Evolutionary conservation across 2,888 invertebrate genomes (phyloP).

Genomic region (Sylvicola cinctus): DNA sequence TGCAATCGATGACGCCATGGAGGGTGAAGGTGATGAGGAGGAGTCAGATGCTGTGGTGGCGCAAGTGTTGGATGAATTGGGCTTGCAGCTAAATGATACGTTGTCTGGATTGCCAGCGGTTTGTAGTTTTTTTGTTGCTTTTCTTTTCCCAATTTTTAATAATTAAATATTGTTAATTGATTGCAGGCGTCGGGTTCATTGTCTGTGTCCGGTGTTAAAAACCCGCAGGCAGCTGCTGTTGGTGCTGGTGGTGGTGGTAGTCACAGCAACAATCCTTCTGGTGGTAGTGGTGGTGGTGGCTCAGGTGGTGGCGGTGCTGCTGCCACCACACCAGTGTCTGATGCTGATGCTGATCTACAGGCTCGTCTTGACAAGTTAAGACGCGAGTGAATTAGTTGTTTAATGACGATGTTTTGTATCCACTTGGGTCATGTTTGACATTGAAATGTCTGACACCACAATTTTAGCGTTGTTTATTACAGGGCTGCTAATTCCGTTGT

Average conservation of each 20-base stretch:
- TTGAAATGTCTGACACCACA: no score
- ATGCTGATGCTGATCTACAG: constrained; percentile 93
- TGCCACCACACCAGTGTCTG: constrained; percentile 34
- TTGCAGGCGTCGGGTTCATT: constrained; percentile 33
- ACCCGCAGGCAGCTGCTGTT: constrained; percentile 37
- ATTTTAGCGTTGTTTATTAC: no score
- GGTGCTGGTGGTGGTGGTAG: constrained; percentile 24
- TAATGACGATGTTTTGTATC: no score
- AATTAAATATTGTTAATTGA: neutral
- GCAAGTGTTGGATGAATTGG: constrained; percentile 93
- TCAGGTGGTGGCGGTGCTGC: constrained; percentile 26
- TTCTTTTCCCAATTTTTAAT: neutral
- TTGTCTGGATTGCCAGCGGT: constrained; percentile 61
- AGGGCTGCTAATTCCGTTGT: no score
- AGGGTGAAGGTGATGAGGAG: constrained; percentile 93
- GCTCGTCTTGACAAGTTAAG: constrained; percentile 88
- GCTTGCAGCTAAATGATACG: constrained; percentile 84
- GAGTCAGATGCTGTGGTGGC: constrained; percentile 91
- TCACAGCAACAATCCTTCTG: no score
- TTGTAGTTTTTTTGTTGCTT: neutral
- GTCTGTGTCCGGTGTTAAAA: constrained; percentile 34
- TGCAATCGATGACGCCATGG: constrained; percentile 99
- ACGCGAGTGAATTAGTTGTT: constrained; percentile 61
- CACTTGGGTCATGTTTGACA: no score
- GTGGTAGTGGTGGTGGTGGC: constrained; percentile 18